Evolutionary conservation across 1,140 invertebrate species (phyloP).

Genomic region (Venturia canescens): DNA sequence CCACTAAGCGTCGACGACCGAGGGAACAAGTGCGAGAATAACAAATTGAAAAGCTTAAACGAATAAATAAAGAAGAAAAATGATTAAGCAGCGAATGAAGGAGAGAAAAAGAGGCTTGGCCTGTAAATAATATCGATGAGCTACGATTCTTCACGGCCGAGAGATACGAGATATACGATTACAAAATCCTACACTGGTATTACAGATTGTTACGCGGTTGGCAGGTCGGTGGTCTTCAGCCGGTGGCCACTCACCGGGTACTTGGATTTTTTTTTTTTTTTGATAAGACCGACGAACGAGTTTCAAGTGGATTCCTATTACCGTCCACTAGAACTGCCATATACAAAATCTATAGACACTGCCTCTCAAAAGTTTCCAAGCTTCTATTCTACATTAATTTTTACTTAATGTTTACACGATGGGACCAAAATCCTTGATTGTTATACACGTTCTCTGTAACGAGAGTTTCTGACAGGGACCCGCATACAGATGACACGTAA

Average conservation of each 20-base stretch:
- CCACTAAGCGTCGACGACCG: constrained; percentile 40
- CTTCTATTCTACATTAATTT: not conserved
- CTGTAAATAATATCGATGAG: constrained; percentile 28
- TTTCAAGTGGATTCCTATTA: constrained; percentile 42
- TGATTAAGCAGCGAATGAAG: not conserved
- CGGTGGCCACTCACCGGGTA: not conserved
- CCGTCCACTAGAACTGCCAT: constrained; percentile 15
- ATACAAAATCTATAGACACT: not conserved
- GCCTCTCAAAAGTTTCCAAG: too few species aligned
- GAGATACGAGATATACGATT: not conserved
- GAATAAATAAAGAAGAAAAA: not conserved
- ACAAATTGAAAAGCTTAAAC: not conserved
- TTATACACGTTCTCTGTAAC: too few species aligned
- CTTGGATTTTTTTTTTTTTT: constrained; percentile 30
- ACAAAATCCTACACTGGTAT: constrained; percentile 20
- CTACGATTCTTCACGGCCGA: not conserved
- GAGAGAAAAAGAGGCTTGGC: not conserved
- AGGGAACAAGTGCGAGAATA: constrained; percentile 13
- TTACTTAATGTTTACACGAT: not conserved
- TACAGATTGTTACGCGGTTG: constrained; percentile 6
- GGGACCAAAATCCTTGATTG: too few species aligned
- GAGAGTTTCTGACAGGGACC: too few species aligned
- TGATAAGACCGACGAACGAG: constrained; percentile 32
- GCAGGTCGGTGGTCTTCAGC: constrained; percentile 1
- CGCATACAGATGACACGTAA: too few species aligned